These are phyloP conservation scores for Microctonus brassicae DNA, from an alignment of 2,888 invertebrate genomes.

Conservation along the genomic window DNA sequence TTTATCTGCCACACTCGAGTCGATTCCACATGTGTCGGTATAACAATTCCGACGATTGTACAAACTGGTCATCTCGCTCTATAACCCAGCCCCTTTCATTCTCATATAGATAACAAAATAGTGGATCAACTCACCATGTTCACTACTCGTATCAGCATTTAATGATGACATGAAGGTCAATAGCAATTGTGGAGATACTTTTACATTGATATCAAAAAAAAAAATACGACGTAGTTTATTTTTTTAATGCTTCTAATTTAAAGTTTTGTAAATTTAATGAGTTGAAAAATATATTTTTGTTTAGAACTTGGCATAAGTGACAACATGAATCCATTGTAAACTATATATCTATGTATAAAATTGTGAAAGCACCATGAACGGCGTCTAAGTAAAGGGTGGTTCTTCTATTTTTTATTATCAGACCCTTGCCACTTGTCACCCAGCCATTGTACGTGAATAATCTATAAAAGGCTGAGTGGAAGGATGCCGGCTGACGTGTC, in stretches of 20 bases:
- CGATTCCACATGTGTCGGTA: conserved; percentile 33
- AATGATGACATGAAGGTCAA: conserved; percentile 20
- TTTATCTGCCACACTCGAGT: conserved; percentile 32
- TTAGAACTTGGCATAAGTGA: no score
- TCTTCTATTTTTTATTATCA: conserved; percentile 31
- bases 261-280: no score
- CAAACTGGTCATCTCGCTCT: conserved; percentile 21
- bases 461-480: conserved; percentile 68
- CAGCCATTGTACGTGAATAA: conserved; percentile 67
- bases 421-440: conserved; percentile 58
- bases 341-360: no score
- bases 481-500: conserved; percentile 64
- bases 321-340: no score
- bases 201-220: no score
- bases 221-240: no score
- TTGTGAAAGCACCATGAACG: conserved; percentile 20
- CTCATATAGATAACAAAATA: conserved; percentile 33
- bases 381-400: conserved; percentile 9
- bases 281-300: no score
- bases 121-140: conserved; percentile 33
- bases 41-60: conserved; percentile 35
- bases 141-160: conserved; percentile 36
- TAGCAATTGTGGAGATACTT: not conserved
- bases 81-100: conserved; percentile 16
- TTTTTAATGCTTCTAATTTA: no score